Evolutionary conservation across 2,888 invertebrate genomes (phyloP).

Genomic region (Lepas anatifera): DNA sequence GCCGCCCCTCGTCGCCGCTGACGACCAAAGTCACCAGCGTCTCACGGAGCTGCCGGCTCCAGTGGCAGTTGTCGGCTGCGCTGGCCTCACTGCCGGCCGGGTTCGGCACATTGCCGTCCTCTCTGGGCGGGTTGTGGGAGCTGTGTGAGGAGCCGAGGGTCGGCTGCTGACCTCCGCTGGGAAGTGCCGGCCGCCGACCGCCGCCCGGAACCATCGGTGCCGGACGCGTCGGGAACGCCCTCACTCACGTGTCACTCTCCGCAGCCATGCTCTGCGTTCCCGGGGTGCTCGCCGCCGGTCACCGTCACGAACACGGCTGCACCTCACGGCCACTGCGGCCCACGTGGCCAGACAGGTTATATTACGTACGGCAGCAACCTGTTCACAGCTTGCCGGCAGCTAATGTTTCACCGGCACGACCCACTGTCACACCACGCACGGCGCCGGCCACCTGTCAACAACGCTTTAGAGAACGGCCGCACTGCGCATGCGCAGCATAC

Average conservation of each 20-base stretch:
- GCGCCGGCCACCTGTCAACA: neutral
- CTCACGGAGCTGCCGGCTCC: conserved; percentile 23
- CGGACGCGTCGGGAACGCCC: neutral
- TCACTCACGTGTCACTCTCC: no score
- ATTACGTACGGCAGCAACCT: no score
- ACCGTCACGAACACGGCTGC: neutral
- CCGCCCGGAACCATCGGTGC: neutral
- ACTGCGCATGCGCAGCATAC: neutral
- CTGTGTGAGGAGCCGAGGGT: no score
- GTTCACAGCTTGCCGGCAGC: no score
- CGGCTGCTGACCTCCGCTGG: no score
- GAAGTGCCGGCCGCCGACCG: neutral
- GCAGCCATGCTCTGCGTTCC: no score
- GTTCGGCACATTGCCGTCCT: no score
- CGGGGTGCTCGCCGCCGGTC: neutral
- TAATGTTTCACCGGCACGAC: neutral
- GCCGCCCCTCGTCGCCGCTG: neutral
- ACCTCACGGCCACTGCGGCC: neutral
- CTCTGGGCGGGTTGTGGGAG: no score
- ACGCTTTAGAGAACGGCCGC: neutral
- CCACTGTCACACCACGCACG: neutral
- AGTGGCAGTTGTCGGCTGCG: conserved; percentile 19
- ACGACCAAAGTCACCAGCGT: conserved; percentile 20
- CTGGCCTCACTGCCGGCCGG: neutral
- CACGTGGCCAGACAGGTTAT: neutral